Conservation (phyloP, 2,113 vertebrate genomes). For the Hippocampus mohnikei region DNA sequence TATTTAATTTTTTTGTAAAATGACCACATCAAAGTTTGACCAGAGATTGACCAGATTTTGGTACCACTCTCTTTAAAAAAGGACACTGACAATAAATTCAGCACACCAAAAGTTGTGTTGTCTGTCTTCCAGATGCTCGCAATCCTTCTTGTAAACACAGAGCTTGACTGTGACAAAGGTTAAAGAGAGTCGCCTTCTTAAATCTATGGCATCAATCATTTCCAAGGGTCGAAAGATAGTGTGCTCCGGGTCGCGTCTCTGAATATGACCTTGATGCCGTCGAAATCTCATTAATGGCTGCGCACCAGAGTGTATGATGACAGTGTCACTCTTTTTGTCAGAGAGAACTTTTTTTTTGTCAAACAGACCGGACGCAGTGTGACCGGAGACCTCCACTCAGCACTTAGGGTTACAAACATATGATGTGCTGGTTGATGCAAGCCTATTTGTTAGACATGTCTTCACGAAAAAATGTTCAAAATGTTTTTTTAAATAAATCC, state of each 20-base stretch:
- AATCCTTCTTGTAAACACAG: background rate
- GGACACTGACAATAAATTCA: no score
- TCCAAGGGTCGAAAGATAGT: constrained; percentile 18
- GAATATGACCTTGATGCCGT: constrained; percentile 46
- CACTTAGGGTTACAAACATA: constrained; percentile 11
- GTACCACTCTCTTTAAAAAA: background rate
- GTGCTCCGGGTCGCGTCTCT: constrained; percentile 13
- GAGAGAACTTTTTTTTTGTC: constrained; percentile 42
- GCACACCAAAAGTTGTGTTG: background rate
- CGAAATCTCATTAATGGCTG: constrained; percentile 41
- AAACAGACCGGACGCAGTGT: constrained; percentile 43
- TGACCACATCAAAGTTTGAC: background rate
- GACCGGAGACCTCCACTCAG: constrained; percentile 26
- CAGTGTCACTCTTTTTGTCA: constrained; percentile 28
- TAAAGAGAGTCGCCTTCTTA: background rate
- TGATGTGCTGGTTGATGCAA: constrained; percentile 1
- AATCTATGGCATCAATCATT: constrained; percentile 9
- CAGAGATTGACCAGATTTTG: background rate
- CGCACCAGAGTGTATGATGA: constrained; percentile 38
- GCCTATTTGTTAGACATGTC: background rate
- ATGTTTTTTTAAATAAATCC: background rate
- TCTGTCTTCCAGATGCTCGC: background rate
- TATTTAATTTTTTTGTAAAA: background rate
- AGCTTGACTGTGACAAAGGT: background rate
- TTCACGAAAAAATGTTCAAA: background rate